Evolutionary conservation across 2,888 invertebrate genomes (phyloP), one percentile per base, ranked within the genome.

Genomic region (Eupithecia vulgata): DNA sequence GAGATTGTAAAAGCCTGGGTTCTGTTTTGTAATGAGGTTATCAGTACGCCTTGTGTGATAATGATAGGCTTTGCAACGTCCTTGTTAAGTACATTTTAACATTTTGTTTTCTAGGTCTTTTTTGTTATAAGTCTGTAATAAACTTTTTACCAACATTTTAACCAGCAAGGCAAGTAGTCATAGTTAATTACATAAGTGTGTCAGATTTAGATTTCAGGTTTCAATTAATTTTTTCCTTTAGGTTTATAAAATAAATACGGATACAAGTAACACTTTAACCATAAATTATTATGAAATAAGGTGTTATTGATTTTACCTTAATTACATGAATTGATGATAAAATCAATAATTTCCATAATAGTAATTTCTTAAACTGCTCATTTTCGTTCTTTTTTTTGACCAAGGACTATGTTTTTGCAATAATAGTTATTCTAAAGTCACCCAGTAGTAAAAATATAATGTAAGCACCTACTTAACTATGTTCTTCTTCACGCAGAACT

Each of bases 1-100:
- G 59, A 74, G 37, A 34, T 34, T 72, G 76, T 77, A 81, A 80
- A 81, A 77, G 81, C 78, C 68, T 76, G 67, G 67, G 61, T 75
- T 67, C 68, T 81, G 83, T 82, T 82, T 85, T 84, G 79, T 84
- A 90, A 86, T 83, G 86, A 88, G 89, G 89, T 88, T 90, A 90
- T 88, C 88, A 80, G 80, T 85, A 83, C 85, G 83, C 84, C 79
- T 84, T 82, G 80, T 81, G 80, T 83, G 82, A 84, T 64, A 57
- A 37, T 64, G 62, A 64, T 87, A 84, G 84, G 72, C 76, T 76
- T 77, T 81, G 76, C 79, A 68, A 76, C 70, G 78, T 77, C 80
- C 79, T 83, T 72, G 70, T 57, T 68, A 15, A 30, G 17, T 37
- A 64, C n/a, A 48, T 48, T n/a, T n/a, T 35, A 21, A 40, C 64